Evolutionary conservation across 2,113 vertebrate species (phyloP).

Genomic region (Dendrocopos noguchii): DNA sequence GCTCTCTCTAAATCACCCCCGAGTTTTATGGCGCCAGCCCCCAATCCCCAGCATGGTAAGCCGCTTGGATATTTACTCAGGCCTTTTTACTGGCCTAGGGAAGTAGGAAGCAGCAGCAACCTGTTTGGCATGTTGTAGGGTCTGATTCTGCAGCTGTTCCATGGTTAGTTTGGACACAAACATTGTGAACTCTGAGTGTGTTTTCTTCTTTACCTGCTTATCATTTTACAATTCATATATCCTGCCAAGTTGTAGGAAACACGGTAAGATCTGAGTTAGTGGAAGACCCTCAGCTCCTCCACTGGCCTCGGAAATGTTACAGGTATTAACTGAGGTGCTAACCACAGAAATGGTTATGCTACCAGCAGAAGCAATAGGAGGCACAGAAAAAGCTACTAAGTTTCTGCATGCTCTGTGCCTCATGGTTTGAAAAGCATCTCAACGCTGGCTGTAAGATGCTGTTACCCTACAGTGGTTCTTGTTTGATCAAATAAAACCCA

Average conservation of each 20-base stretch:
- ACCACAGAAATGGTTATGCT: not conserved
- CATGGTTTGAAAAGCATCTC: not conserved
- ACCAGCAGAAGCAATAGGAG: not conserved
- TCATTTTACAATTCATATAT: not conserved
- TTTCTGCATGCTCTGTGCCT: not conserved
- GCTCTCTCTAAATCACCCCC: not conserved
- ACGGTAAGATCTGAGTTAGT: not conserved
- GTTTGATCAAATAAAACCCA: not conserved
- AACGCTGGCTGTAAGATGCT: not conserved
- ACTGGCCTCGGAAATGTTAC: not conserved
- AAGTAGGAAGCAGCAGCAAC: not conserved
- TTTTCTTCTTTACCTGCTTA: not conserved
- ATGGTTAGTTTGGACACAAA: not conserved
- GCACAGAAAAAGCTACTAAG: not conserved
- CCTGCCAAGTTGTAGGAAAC: not conserved
- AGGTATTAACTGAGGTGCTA: not conserved
- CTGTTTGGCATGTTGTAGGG: not conserved
- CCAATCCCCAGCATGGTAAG: accelerated
- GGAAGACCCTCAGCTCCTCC: not conserved
- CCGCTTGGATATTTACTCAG: not conserved
- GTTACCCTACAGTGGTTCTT: not conserved
- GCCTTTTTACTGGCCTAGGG: not conserved
- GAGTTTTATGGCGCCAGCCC: not conserved
- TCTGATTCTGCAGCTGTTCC: not conserved
- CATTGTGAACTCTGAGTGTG: not conserved